phyloP scores from a whole-genome alignment of 2,888 invertebrate genomes.

The Lasioglossum oenotherae region DNA sequence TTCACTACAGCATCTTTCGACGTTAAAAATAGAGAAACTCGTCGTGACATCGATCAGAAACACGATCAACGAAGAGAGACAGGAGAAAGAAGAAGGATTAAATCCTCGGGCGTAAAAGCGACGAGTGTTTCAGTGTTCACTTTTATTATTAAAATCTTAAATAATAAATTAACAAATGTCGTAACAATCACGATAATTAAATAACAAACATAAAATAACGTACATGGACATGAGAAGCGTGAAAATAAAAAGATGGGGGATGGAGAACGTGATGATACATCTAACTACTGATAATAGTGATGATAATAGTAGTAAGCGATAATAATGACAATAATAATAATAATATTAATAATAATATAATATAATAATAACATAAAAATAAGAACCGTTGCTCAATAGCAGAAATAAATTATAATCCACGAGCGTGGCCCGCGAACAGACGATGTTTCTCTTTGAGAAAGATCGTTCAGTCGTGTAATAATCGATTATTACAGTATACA shows the following conservation, averaged over 20 bases:
- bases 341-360: constrained; percentile 55
- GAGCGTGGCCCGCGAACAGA: constrained; percentile 41
- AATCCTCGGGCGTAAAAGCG: not conserved
- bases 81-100: not conserved
- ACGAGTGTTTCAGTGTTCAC: constrained; percentile 25
- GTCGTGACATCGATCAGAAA: not conserved
- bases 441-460: constrained; percentile 40
- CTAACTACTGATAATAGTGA: constrained; percentile 59
- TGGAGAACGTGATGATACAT: constrained; percentile 45
- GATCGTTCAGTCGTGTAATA: constrained; percentile 55
- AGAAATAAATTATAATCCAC: constrained; percentile 67
- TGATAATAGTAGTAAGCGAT: constrained; percentile 63
- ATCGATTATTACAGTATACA: constrained; percentile 30
- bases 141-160: constrained; percentile 78
- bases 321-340: constrained; percentile 61
- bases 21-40: not conserved
- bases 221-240: constrained; percentile 55
- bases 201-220: constrained; percentile 76
- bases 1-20: not conserved
- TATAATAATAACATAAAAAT: constrained; percentile 53
- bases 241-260: constrained; percentile 22
- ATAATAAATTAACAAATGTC: constrained; percentile 79
- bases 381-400: constrained; percentile 53
- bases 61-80: not conserved
- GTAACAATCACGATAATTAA: constrained; percentile 78